Base-by-base conservation (phyloP, 23 tunicate genomes). In the Ciona savignyi region DNA sequence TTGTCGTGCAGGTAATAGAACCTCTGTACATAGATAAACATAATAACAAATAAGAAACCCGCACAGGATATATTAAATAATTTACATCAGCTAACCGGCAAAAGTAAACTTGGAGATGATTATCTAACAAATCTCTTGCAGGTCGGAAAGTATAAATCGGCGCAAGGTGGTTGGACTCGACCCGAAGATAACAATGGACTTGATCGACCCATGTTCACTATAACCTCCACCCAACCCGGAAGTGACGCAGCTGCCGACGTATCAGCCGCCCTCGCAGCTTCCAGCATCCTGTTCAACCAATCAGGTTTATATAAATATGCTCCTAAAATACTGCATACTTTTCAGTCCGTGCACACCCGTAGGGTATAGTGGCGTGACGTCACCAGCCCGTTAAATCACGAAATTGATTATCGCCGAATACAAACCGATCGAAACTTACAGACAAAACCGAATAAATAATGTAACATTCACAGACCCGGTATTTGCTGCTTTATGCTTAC, bases 221-320 rank as follows among this genome's bases (percentile, higher is more conserved):
- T 79, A 1, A 30, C 66, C 61, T 32, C 70, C 4, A 28, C n/a
- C 4, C 70, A 78, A 29, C 96, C 89, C 1, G 89, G 89, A 2
- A 68, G 77, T 19, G 96, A 89, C 33, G 85, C 75, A 21, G 89
- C 89, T 23, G 89, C 85, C 29, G 96, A 89, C 74, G 78, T 70
- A 21, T 81, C 89, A 6, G 96, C 96, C 21, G 85, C 89, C n/a
- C 68, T 89, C 29, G 96, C 96, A 1, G 85, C 96, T 33, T 73
- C 82, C 1, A 77, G 81, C 51, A 69, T 83, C 68, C 30, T 83
- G 49, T 83, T 89, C 77, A 83, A 83, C 26, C 9, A 70, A 48
- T 62, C 78, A 70, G 96, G 96, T 89, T 29, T n/a, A n/a, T n/a
- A n/a, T n/a, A n/a, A n/a, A n/a, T n/a, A n/a, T n/a, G n/a, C n/a